Percentiles rank a stretch among this genome's conserved stretches.
Evolutionary conservation across 2,113 vertebrate genomes (phyloP).

Genomic region (Rhegmatorhina hoffmannsi): DNA sequence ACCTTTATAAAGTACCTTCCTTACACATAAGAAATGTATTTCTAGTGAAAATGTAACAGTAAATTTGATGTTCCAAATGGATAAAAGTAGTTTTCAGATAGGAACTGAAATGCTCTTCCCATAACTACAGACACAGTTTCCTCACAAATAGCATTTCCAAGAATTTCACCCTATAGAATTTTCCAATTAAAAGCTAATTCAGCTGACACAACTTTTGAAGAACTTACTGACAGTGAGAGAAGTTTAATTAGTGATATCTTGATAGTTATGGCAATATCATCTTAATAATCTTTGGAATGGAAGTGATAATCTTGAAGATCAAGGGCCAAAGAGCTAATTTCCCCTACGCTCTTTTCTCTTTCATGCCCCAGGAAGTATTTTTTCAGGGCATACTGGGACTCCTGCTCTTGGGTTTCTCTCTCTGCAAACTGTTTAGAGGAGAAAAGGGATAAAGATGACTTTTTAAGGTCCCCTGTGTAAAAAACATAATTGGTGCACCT

Average conservation of each 20-base stretch:
- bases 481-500: slow-evolving; percentile 13
- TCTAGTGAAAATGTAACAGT: not conserved
- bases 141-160: not conserved
- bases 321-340: not conserved
- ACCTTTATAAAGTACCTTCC: not conserved
- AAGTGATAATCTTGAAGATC: not conserved
- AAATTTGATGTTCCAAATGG: not conserved
- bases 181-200: not conserved
- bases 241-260: not conserved
- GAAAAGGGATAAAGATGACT: not conserved
- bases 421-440: not conserved
- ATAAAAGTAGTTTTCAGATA: not conserved
- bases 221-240: not conserved
- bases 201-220: not conserved
- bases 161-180: not conserved
- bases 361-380: not conserved
- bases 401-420: not conserved
- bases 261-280: not conserved
- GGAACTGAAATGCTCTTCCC: not conserved
- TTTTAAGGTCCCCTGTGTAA: not conserved
- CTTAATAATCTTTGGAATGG: not conserved
- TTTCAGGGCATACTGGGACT: not conserved
- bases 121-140: not conserved
- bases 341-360: not conserved
- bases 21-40: not conserved